A percentile compares a stretch with the other conserved stretches of the same genome.
Conservation (phyloP, 2,888 invertebrate species). For the Agriopis marginaria region DNA sequence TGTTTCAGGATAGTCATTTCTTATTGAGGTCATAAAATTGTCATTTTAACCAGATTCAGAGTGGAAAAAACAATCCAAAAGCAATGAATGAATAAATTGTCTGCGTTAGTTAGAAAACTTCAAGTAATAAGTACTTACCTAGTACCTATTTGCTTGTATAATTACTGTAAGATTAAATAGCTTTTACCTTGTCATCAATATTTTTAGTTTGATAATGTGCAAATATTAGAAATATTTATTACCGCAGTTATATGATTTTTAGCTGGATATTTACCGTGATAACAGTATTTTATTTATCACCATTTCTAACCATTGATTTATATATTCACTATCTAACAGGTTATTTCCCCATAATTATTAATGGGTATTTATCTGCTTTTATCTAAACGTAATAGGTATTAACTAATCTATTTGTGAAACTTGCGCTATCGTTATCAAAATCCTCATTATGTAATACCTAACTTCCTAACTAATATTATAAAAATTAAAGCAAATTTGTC, state of each 20-base stretch:
- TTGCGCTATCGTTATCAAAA: too few species aligned
- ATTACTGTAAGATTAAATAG: too few species aligned
- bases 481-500: too few species aligned
- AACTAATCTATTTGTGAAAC: too few species aligned
- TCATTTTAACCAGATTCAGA: slow-evolving; percentile 10
- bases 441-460: too few species aligned
- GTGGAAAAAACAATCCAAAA: not conserved
- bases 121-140: not conserved
- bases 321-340: not conserved
- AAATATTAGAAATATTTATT: not conserved
- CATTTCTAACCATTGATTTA: too few species aligned
- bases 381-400: too few species aligned
- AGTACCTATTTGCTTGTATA: not conserved
- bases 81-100: not conserved
- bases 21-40: slow-evolving; percentile 5
- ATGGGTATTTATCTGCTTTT: too few species aligned
- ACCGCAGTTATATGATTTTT: too few species aligned
- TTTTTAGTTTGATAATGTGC: not conserved
- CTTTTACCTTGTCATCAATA: not conserved
- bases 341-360: not conserved
- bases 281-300: too few species aligned
- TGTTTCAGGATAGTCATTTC: not conserved
- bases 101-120: not conserved
- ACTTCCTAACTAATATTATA: too few species aligned
- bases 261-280: too few species aligned